Conservation (phyloP, 1,140 invertebrate genomes). For the Cyclargus thomasi region DNA sequence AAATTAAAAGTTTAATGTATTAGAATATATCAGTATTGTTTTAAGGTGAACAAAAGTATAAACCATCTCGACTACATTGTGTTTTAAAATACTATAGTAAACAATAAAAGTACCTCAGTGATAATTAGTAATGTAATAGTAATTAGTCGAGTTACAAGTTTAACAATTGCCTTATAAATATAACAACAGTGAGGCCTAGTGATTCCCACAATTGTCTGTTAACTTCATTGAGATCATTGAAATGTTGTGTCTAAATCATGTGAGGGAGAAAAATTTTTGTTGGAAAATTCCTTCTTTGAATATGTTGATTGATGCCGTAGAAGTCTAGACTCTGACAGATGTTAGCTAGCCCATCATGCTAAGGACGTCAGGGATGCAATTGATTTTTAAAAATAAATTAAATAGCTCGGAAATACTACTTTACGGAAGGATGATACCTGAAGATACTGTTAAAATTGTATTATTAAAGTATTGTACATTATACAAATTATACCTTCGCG, state of each 20-base stretch:
- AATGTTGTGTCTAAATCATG: not conserved
- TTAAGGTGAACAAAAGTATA: no score
- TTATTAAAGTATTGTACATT: no score
- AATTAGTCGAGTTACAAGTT: slow-evolving; percentile 4
- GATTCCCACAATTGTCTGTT: not conserved
- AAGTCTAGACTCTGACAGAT: no score
- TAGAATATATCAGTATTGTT: no score
- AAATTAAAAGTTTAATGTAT: slow-evolving; percentile 20
- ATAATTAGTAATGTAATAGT: not conserved
- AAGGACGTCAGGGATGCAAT: no score
- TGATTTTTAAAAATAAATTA: no score
- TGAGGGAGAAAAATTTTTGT: not conserved
- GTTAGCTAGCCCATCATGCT: no score
- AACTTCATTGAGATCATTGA: not conserved
- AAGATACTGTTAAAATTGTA: no score
- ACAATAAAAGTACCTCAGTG: not conserved
- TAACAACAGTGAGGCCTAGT: not conserved
- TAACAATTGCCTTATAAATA: not conserved
- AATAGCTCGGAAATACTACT: no score
- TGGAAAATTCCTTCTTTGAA: not conserved
- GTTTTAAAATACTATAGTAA: not conserved
- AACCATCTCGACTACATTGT: not conserved
- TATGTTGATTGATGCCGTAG: no score
- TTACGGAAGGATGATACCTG: no score
- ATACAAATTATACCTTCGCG: no score